These are phyloP conservation scores for Cyanoderma ruficeps DNA, from an alignment of 2,113 vertebrate genomes.

Conservation along the genomic window DNA sequence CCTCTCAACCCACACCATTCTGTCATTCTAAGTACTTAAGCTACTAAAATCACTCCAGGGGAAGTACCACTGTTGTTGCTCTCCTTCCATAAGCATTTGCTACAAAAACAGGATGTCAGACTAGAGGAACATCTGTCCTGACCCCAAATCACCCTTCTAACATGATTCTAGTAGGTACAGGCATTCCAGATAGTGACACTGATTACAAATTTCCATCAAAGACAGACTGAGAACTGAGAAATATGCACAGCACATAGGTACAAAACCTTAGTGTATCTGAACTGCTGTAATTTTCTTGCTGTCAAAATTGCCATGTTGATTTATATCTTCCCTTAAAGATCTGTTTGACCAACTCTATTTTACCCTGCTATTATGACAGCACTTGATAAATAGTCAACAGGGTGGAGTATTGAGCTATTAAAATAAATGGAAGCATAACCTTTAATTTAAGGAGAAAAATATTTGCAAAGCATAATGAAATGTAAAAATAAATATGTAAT, in stretches of 20 bases:
- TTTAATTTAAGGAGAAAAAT: neutral
- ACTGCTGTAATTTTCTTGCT: neutral
- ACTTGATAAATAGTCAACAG: neutral
- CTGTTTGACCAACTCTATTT: neutral
- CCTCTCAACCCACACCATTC: neutral
- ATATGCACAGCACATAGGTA: neutral
- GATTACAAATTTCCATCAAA: neutral
- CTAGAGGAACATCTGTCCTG: neutral
- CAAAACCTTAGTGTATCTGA: neutral
- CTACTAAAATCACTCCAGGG: neutral
- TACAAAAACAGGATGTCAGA: neutral
- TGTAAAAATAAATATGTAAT: neutral
- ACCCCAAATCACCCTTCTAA: neutral
- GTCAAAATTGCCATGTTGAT: neutral
- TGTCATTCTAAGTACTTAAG: neutral
- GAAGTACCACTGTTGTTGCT: neutral
- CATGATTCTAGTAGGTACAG: neutral
- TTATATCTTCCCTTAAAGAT: neutral
- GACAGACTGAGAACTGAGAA: neutral
- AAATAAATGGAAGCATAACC: neutral
- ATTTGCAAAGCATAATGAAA: neutral
- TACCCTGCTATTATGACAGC: neutral
- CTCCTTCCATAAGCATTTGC: neutral
- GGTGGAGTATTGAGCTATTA: rapidly evolving
- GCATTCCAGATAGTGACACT: neutral